Evolutionary conservation across 2,113 vertebrate species (phyloP).

Genomic region (Sander lucioperca): DNA sequence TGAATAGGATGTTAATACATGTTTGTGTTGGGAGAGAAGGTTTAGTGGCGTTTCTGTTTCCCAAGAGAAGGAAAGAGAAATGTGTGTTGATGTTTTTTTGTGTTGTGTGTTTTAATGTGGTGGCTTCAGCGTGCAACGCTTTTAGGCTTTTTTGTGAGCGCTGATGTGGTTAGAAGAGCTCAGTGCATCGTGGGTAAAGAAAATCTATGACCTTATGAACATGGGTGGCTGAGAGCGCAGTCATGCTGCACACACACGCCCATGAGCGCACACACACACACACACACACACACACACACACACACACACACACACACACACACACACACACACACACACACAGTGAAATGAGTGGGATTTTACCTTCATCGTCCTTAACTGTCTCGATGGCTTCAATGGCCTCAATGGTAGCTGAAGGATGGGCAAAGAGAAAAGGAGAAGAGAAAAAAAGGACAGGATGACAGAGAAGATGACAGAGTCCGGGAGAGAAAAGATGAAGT

Average conservation of each 20-base stretch:
- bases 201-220: constrained; percentile 72
- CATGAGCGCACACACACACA: background rate
- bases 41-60: constrained; percentile 9
- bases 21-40: background rate
- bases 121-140: constrained; percentile 34
- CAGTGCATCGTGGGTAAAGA: constrained; percentile 68
- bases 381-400: constrained; percentile 87
- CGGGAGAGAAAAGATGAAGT: constrained; percentile 49
- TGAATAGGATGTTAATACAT: constrained; percentile 9
- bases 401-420: constrained; percentile 85
- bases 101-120: constrained; percentile 46
- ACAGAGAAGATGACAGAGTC: constrained; percentile 53
- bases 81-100: constrained; percentile 17
- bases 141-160: constrained; percentile 44
- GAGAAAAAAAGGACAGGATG: constrained; percentile 50
- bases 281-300: constrained; percentile 30
- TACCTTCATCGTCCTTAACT: constrained; percentile 85
- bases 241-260: constrained; percentile 57
- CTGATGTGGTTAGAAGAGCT: constrained; percentile 70
- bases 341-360: constrained; percentile 73
- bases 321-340: constrained; percentile 46
- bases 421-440: constrained; percentile 58
- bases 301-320: constrained; percentile 14
- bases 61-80: constrained; percentile 30
- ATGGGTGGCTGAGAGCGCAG: constrained; percentile 68